Conservation (phyloP, 2,888 invertebrate species). For the Alentia gelatinosa region DNA sequence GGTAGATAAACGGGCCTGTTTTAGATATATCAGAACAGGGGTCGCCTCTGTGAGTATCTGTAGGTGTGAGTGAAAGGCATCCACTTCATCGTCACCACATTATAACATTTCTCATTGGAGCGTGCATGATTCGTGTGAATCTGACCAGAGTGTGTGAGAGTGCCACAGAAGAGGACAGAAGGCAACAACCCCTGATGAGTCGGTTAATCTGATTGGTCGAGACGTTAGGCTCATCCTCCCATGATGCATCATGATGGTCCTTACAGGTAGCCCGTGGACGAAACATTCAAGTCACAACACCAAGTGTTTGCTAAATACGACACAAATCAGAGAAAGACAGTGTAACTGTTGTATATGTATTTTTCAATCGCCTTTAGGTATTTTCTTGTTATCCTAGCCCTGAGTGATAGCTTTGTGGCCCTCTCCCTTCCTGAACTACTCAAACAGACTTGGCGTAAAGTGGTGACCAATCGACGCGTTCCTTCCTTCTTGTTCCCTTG, state of each 20-base stretch:
- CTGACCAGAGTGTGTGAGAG: neutral
- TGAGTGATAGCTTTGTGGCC: neutral
- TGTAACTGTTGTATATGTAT: slow-evolving; percentile 1
- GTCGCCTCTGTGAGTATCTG: too few species aligned
- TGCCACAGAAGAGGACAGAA: neutral
- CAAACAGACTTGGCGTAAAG: neutral
- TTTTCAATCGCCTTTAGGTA: neutral
- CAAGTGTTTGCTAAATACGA: neutral
- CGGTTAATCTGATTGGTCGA: neutral
- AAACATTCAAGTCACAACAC: neutral
- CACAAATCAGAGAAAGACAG: neutral
- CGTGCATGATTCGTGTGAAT: neutral
- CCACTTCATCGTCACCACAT: too few species aligned
- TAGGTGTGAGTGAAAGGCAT: too few species aligned
- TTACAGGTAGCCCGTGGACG: neutral
- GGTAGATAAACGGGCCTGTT: too few species aligned
- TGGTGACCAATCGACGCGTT: neutral
- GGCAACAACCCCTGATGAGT: neutral
- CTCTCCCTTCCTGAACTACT: neutral
- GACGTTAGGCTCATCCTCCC: neutral
- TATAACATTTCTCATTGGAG: neutral
- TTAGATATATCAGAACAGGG: too few species aligned
- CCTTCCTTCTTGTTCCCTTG: neutral
- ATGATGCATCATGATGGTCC: neutral
- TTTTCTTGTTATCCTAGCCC: neutral